phyloP scores from a whole-genome alignment of 2,113 vertebrate species.

The Aptenodytes forsteri region DNA sequence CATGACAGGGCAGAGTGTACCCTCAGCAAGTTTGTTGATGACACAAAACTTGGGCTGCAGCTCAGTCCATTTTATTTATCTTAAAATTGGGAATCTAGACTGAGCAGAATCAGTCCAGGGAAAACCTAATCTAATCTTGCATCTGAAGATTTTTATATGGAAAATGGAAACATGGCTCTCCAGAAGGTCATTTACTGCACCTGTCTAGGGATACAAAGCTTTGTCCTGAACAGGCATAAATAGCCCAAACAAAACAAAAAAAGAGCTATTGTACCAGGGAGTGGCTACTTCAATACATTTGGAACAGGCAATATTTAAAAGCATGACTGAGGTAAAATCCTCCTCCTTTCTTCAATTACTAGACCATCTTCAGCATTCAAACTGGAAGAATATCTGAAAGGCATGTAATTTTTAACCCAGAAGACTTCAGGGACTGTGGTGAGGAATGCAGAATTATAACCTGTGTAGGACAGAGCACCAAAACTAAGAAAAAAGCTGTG shows the following conservation, averaged over 20 bases:
- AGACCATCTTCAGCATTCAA: background rate
- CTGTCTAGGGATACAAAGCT: background rate
- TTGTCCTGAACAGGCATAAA: background rate
- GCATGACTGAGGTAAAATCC: background rate
- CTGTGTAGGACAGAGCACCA: background rate
- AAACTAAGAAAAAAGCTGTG: background rate
- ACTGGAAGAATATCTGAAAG: background rate
- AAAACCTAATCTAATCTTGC: background rate
- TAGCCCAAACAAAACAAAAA: background rate
- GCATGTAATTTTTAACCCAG: background rate
- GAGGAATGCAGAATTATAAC: background rate
- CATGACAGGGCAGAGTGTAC: background rate
- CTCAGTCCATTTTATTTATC: background rate
- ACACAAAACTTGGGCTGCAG: background rate
- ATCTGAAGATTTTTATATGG: background rate
- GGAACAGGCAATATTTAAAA: background rate
- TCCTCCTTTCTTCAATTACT: background rate
- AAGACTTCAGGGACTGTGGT: background rate
- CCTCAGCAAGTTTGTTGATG: background rate
- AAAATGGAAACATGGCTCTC: background rate
- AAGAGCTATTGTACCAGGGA: background rate
- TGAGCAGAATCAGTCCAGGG: background rate
- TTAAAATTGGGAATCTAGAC: background rate
- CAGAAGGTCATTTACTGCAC: background rate
- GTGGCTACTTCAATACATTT: background rate